Percentiles rank a stretch among this genome's conserved stretches.
phyloP scores from a whole-genome alignment of 2,113 vertebrate species.

The Elanus axillaris region DNA sequence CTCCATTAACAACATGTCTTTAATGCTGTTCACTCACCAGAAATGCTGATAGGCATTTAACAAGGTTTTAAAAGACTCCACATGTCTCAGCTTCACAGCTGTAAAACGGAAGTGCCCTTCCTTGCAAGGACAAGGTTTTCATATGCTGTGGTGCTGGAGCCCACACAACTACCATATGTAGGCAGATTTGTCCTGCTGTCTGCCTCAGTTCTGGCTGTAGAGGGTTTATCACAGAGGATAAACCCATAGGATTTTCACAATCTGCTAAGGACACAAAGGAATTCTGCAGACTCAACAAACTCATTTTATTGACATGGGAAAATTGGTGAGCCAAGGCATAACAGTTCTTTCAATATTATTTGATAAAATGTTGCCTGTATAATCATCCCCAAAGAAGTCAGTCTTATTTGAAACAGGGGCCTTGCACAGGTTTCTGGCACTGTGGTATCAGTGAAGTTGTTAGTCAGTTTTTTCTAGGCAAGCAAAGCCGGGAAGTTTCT shows the following conservation, averaged over 20 bases:
- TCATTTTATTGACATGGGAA: background rate
- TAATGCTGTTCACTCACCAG: background rate
- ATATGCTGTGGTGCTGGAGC: background rate
- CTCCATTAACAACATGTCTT: background rate
- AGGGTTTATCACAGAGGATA: background rate
- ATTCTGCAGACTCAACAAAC: background rate
- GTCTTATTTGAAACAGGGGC: background rate
- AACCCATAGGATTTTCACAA: background rate
- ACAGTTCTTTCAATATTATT: accelerated
- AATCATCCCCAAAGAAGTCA: background rate
- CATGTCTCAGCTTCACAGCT: constrained; percentile 23
- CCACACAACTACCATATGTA: constrained; percentile 26
- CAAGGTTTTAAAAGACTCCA: constrained; percentile 30
- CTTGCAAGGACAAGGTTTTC: background rate
- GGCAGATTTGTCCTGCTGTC: background rate
- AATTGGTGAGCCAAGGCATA: background rate
- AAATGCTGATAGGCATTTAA: background rate
- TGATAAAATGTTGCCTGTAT: background rate
- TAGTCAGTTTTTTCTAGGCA: background rate
- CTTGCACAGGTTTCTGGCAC: background rate
- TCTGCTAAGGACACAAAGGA: background rate
- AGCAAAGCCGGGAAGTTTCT: background rate
- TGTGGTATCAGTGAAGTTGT: background rate
- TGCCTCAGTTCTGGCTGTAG: background rate
- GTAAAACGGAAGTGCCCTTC: background rate